These are phyloP conservation scores for Apostichopus leukothele DNA, from an alignment of 53 echinoderm and acorn worm species.

Conservation along the genomic window DNA sequence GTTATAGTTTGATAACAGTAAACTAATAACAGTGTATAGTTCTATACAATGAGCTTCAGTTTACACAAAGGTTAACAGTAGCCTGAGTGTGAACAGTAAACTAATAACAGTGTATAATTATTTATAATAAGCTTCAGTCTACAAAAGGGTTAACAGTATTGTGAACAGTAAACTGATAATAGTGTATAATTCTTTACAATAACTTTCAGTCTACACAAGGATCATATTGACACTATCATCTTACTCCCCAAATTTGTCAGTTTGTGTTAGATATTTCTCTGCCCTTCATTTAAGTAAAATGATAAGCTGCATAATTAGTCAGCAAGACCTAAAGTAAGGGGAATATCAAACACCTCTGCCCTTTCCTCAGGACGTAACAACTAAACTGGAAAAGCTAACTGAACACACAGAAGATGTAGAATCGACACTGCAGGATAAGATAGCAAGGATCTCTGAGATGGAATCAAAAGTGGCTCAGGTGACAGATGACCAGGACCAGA, in stretches of 20 bases:
- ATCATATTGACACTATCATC: neutral
- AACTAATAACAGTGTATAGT: too few relatives aligned
- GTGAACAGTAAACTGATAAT: too few relatives aligned
- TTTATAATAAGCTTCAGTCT: too few relatives aligned
- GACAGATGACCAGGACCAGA: constrained; percentile 13
- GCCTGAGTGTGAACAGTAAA: too few relatives aligned
- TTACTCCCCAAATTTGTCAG: neutral
- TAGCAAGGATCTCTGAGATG: constrained; percentile 25
- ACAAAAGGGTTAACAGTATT: too few relatives aligned
- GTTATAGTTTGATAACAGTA: too few relatives aligned
- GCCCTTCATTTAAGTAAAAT: neutral
- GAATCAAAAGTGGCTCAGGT: constrained; percentile 19
- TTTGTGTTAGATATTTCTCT: neutral
- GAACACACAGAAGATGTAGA: constrained; percentile 22
- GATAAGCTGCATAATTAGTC: neutral
- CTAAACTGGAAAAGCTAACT: constrained; percentile 9
- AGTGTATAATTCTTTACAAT: too few relatives aligned
- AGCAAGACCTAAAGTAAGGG: neutral
- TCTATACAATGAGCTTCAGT: too few relatives aligned
- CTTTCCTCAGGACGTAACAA: constrained; percentile 14
- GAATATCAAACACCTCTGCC: neutral
- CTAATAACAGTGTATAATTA: too few relatives aligned
- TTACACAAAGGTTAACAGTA: too few relatives aligned
- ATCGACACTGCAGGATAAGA: constrained; percentile 7
- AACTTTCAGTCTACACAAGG: too few relatives aligned